These are phyloP conservation scores for Nanger granti DNA, from an alignment of 2,113 vertebrate genomes.

Conservation along the genomic window DNA sequence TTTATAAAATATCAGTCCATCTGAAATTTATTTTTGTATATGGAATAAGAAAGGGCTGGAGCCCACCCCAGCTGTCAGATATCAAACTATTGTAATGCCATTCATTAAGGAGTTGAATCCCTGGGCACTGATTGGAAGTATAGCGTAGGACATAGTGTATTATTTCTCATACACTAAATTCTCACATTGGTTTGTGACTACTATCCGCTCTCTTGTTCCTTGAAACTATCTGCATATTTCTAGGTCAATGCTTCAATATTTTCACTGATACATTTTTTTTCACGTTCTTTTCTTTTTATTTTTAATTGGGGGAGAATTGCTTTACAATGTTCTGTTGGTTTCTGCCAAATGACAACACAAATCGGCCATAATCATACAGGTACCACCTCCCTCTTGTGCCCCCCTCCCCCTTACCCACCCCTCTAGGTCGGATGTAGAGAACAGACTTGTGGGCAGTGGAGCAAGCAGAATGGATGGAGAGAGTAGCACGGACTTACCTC, in stretches of 20 bases:
- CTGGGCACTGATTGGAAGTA: neutral
- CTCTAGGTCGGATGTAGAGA: neutral
- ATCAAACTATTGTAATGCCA: neutral
- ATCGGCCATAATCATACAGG: neutral
- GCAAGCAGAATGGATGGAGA: neutral
- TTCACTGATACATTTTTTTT: neutral
- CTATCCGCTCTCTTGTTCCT: neutral
- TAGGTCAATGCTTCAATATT: neutral
- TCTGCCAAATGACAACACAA: neutral
- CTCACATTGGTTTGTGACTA: neutral
- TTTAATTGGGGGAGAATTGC: neutral
- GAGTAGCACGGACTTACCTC: neutral
- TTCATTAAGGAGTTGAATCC: neutral
- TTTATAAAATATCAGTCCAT: neutral
- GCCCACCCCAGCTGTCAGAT: neutral
- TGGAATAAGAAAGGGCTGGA: neutral
- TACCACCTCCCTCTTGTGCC: neutral
- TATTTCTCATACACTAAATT: neutral
- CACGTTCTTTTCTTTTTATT: neutral
- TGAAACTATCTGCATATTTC: neutral
- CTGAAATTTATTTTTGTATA: neutral
- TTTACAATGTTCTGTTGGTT: neutral
- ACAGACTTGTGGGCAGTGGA: neutral
- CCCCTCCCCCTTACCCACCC: neutral
- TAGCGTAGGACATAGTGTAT: neutral